Evolutionary conservation across 2,113 vertebrate genomes (phyloP).

Genomic region (Mystacornis crossleyi): DNA sequence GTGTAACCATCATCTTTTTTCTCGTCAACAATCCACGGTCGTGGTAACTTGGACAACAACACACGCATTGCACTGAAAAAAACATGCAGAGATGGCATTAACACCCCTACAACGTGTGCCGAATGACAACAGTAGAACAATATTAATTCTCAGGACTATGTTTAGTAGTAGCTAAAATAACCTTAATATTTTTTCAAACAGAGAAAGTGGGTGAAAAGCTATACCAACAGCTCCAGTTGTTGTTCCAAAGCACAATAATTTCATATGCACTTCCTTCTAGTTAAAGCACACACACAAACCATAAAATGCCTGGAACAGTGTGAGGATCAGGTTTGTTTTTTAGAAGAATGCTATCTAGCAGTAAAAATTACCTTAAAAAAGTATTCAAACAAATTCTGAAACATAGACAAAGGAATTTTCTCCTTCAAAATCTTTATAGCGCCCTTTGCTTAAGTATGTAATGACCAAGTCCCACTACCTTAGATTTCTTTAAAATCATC

Average conservation of each 20-base stretch:
- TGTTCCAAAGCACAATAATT: neutral
- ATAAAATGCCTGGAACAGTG: neutral
- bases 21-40: slow-evolving; percentile 98
- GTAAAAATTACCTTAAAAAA: neutral
- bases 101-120: neutral
- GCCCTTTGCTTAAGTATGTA: neutral
- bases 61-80: slow-evolving; percentile 94
- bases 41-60: slow-evolving; percentile 92
- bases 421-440: neutral
- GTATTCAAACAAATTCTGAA: neutral
- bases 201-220: neutral
- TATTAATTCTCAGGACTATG: neutral
- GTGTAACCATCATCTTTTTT: slow-evolving; percentile 99
- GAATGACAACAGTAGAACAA: neutral
- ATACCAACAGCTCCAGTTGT: neutral
- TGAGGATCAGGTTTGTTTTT: neutral
- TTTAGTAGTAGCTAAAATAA: neutral
- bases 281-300: neutral
- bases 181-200: neutral
- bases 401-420: neutral
- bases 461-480: neutral
- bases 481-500: neutral
- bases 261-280: neutral
- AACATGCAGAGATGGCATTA: neutral
- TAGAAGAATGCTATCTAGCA: neutral